Conservation (phyloP, 2,888 invertebrate genomes). For the Gastrophysa polygoni region DNA sequence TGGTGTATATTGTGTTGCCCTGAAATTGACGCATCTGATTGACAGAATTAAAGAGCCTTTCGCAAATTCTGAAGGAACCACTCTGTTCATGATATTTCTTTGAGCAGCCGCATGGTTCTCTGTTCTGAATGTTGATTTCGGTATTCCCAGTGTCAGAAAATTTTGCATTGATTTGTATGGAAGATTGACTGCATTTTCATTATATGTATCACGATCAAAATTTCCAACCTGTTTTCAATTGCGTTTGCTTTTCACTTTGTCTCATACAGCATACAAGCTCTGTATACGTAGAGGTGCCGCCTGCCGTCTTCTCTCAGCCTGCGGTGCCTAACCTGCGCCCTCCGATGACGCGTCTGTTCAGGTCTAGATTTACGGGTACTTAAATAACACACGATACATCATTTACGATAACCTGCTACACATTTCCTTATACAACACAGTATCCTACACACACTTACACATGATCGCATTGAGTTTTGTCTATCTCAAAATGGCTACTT, state of each 20-base stretch:
- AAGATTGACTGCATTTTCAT: conserved; percentile 21
- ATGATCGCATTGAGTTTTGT: conserved; percentile 10
- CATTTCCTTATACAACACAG: conserved; percentile 37
- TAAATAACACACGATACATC: conserved; percentile 53
- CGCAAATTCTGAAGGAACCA: no score
- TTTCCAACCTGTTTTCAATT: conserved; percentile 48
- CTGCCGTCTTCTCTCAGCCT: conserved; percentile 60
- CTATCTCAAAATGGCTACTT: background rate
- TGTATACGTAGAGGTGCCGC: conserved; percentile 61
- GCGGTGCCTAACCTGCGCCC: conserved; percentile 61
- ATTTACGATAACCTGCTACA: conserved; percentile 38
- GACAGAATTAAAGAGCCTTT: no score
- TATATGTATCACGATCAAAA: conserved; percentile 48
- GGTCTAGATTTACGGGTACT: conserved; percentile 61
- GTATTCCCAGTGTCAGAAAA: conserved; percentile 47
- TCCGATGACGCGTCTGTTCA: conserved; percentile 57
- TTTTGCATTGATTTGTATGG: conserved; percentile 47
- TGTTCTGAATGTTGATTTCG: background rate
- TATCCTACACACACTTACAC: conserved; percentile 30
- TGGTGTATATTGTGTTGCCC: no score
- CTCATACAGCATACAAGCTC: conserved; percentile 61
- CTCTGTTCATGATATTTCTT: no score
- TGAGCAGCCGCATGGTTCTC: background rate
- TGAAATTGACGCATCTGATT: no score
- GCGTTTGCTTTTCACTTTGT: conserved; percentile 56